Base-by-base conservation (phyloP, 2,113 vertebrate species). In the Hiodon alosoides region DNA sequence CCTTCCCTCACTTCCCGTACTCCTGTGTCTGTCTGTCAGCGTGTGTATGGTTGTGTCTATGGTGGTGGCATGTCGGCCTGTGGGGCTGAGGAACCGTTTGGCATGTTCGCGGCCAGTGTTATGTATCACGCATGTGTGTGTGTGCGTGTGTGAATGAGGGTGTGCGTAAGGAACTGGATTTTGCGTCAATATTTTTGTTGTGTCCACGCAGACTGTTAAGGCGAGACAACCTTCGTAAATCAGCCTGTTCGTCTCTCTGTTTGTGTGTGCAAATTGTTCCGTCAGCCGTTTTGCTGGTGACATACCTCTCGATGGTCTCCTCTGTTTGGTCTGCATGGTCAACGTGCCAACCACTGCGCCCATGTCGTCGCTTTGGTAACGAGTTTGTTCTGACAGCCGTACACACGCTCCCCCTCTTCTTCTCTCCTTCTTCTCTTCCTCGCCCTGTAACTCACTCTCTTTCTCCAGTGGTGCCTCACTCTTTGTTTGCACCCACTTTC, bases 281-380 rank as follows among this genome's bases (percentile, higher is more conserved):
- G 8, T 62, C 65, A 70, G 68, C 11, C 67, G 47, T 57, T 16
- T 69, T 46, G 69, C 62, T 69, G 69, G 83, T 48, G 76, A 89
- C 94, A 85, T 97, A 98, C 97, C 96, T 97, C 96, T 95, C 17
- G 94, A 94, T 58, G 93, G 93, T 92, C 94, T 83, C 85, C 97
- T 96, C 91, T 98, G 95, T 90, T 95, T 98, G 81, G 95, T 97
- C 88, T 98, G 96, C 92, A 98, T 94, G 60, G 95, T 96, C 89
- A 98, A 93, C 51, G 95, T 98, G 86, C 95, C 96, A 93, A 98
- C 96, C 85, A 98, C 97, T 82, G 97, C 97, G 80, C 97, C 97
- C 97, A 98, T 98, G 87, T 88, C 92, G 88, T 86, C 86, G 72
- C 85, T 67, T 87, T 87, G 84, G 84, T 84, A 88, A 88, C 85